Conservation (phyloP, 1,140 invertebrate genomes). For the Drosophila kanapiae region DNA sequence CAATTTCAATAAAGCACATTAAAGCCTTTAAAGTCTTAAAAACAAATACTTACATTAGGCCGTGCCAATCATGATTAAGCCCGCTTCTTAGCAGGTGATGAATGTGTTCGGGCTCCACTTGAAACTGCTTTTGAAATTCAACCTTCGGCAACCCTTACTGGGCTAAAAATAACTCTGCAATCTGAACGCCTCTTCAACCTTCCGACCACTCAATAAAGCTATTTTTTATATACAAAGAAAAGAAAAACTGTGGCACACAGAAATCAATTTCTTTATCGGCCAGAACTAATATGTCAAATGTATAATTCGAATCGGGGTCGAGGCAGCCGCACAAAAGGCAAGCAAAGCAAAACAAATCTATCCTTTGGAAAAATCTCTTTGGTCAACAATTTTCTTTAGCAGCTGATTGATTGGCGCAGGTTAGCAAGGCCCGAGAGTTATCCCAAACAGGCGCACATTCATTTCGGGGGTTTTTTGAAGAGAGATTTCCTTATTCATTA, state of each 20-base stretch:
- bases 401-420: constrained; percentile 52
- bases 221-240: constrained; percentile 66
- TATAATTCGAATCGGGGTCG: constrained; percentile 58
- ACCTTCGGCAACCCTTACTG: constrained; percentile 8
- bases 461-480: constrained; percentile 15
- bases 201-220: constrained; percentile 63
- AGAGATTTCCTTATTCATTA: constrained; percentile 79
- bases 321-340: constrained; percentile 43
- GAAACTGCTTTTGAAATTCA: not conserved
- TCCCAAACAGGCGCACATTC: constrained; percentile 25
- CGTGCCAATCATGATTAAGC: constrained; percentile 24
- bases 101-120: constrained; percentile 13
- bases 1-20: not conserved
- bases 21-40: not conserved
- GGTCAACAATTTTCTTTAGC: constrained; percentile 36
- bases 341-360: constrained; percentile 36
- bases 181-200: constrained; percentile 47
- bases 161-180: constrained; percentile 11
- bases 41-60: not conserved
- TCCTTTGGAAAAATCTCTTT: constrained; percentile 42
- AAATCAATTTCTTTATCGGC: constrained; percentile 82
- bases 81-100: constrained; percentile 22
- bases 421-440: constrained; percentile 6
- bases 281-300: constrained; percentile 81
- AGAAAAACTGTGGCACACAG: constrained; percentile 1